A percentile compares a stretch with the other conserved stretches of the same genome.
These are phyloP conservation scores for Phasianus colchicus DNA, from an alignment of 2,113 vertebrate genomes.

Conservation along the genomic window DNA sequence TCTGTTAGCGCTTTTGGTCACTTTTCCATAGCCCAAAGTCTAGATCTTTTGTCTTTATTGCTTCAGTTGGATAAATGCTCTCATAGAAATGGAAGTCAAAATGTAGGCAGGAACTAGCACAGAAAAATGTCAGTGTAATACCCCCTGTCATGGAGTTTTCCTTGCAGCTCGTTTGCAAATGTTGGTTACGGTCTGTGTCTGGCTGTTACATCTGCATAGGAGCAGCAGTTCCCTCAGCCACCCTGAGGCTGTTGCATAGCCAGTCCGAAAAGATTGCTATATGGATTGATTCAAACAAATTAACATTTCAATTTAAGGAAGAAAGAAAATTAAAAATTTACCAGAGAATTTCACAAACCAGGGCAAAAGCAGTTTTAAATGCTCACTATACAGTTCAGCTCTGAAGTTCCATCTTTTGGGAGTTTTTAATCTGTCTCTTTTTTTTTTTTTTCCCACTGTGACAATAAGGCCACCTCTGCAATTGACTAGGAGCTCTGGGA, in stretches of 20 bases:
- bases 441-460: accelerated
- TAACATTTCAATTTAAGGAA: background rate
- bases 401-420: accelerated
- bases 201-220: accelerated
- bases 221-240: background rate
- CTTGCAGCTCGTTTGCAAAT: background rate
- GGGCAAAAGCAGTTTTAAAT: background rate
- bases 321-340: background rate
- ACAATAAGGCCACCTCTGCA: background rate
- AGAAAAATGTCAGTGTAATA: background rate
- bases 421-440: background rate
- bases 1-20: background rate
- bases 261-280: background rate
- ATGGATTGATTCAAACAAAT: background rate
- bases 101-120: background rate
- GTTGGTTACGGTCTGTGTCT: background rate
- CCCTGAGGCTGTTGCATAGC: background rate
- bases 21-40: background rate
- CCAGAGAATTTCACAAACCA: background rate
- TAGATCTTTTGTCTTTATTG: background rate
- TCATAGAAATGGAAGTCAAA: background rate
- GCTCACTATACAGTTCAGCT: background rate
- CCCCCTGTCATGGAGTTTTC: background rate
- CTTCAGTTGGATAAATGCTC: background rate
- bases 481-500: background rate